Base-by-base conservation (phyloP, 2,113 vertebrate species). In the Misgurnus mizolepis region DNA sequence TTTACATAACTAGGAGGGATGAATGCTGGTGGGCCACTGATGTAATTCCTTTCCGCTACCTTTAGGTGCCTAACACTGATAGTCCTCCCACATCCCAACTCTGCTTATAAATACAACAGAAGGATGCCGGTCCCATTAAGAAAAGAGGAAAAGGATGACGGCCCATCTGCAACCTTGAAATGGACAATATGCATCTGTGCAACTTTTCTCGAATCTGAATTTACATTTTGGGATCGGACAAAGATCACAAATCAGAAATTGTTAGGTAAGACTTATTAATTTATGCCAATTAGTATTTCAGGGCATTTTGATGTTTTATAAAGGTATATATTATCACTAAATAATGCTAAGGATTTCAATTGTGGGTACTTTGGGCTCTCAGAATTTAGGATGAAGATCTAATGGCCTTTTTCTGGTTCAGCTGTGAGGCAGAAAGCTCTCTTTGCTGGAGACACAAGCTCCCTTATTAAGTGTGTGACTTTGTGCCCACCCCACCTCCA, bases 41-140 rank as follows among this genome's bases (percentile, higher is more conserved):
- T 80, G 41, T 41, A 55, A 61, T 77, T 56, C 66, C 60, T 27
- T 58, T 14, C 14, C n/a, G 10, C 39, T 67, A 58, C 60, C 78
- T 70, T 39, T 50, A 55, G 72, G 71, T 65, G 66, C 67, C 62
- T 64, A 77, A 18, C 10, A 11, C 40, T 62, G 7, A 34, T 79
- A 66, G 50, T 61, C 78, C 83, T 76, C 83, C 83, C 70, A 78
- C 83, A 11, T 55, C 76, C 49, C 39, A 34, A 50, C 43, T 39
- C 47, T 64, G 18, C 41, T 73, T 80, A 82, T 79, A 82, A 82
- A 85, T 85, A 67, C 61, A 64, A 70, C 58, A 67, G 56, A 43
- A 22, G 65, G 3, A 40, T 76, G 72, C 45, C 53, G 61, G 6
- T 67, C 17, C 49, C 45, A 34, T 14, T 75, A 41, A 73, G 15